Base-by-base conservation (phyloP, 1,140 invertebrate genomes). In the Lucilia sericata region DNA sequence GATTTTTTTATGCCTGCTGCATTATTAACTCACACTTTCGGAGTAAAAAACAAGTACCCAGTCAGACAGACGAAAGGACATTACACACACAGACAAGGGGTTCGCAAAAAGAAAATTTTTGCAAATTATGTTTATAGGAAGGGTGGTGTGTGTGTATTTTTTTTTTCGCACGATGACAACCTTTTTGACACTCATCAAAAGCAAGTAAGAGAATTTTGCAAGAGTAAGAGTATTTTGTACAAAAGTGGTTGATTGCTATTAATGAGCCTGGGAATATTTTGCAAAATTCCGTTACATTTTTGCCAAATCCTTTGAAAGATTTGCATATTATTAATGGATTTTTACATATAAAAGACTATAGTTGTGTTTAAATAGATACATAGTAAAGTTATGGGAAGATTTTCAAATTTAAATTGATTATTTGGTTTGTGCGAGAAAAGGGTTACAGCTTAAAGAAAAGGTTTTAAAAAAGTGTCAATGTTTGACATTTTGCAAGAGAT, bases 271-370 rank as follows among this genome's bases (percentile, higher is more conserved):
- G 76, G 76, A 80, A 80, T 25, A 19, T 51, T 80, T 49, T 49
- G n/a, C 76, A 51, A 49, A 80, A 80, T 80, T 80, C 76, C 76
- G 76, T 80, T 80, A 80, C 76, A 80, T 80, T 55, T 55, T 55
- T 42, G 4, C 7, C 1, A 78, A 10, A 19, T 42, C 13, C 5
- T 47, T 80, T 80, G 9, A 21, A 25, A 49, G 19, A 21, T 80
- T 80, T 80, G 76, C 76, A 80, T 80, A 36, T 78, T 42, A 78
- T 78, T 42, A 80, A 49, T 51, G 76, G 9, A 51, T 80, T 49
- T 80, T 80, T 51, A 30, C 74, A 76, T 76, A 76, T 30, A 3
- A 30, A 30, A 2, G 25, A 1, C 1, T 30, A 3, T 30, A 30
- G 1, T 30, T 30, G 25, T 30, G 25, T 30, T 30, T 30, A 30